Evolutionary conservation across 2,888 invertebrate species (phyloP).

Genomic region (Pandemis cinnamomeana): DNA sequence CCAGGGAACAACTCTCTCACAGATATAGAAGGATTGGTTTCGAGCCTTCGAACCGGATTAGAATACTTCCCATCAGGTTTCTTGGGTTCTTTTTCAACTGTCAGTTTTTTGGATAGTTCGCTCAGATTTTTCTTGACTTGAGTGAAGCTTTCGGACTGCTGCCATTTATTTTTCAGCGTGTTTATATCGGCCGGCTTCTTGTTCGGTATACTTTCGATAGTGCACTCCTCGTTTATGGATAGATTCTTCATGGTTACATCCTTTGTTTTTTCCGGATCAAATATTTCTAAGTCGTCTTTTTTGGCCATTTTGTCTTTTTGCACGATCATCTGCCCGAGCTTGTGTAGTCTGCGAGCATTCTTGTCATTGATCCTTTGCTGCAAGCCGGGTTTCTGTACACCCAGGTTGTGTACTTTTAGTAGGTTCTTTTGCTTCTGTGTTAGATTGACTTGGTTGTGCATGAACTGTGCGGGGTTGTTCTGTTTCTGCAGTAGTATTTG

Average conservation of each 20-base stretch:
- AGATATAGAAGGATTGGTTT: conserved; percentile 92
- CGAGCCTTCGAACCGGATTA: conserved; percentile 87
- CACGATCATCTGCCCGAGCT: conserved; percentile 71
- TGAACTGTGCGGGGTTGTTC: conserved; percentile 79
- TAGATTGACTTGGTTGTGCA: conserved; percentile 66
- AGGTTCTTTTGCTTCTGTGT: conserved; percentile 73
- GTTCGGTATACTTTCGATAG: conserved; percentile 83
- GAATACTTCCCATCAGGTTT: conserved; percentile 78
- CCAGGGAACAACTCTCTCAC: conserved; percentile 92
- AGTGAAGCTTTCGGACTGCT: conserved; percentile 79
- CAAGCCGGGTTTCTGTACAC: conserved; percentile 70
- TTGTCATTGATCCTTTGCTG: conserved; percentile 75
- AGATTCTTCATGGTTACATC: conserved; percentile 72
- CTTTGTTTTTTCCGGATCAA: conserved; percentile 60
- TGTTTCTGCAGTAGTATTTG: conserved; percentile 79
- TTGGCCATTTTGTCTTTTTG: conserved; percentile 64
- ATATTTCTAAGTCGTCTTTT: conserved; percentile 57
- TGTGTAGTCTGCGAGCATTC: conserved; percentile 76
- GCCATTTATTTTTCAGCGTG: conserved; percentile 81
- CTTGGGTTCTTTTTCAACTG: conserved; percentile 72
- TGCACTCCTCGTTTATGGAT: conserved; percentile 85
- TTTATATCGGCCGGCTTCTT: conserved; percentile 77
- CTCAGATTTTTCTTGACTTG: conserved; percentile 81
- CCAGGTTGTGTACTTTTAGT: conserved; percentile 68
- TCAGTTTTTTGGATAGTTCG: conserved; percentile 74